Conservation (phyloP, 2,888 invertebrate species). For the Melanargia galathea region DNA sequence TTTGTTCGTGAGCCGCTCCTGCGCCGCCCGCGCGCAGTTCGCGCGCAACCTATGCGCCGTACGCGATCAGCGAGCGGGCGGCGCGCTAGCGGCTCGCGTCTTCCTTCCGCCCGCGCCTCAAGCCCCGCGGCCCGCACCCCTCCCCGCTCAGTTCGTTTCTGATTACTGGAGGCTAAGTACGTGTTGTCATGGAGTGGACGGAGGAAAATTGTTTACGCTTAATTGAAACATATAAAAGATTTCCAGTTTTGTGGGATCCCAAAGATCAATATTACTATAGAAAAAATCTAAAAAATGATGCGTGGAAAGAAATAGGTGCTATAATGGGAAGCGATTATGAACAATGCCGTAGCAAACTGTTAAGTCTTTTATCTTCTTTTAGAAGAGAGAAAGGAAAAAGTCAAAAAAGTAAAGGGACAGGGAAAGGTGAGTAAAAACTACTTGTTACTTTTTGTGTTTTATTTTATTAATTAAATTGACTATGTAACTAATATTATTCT, state of each 20-base stretch:
- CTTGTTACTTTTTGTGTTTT: constrained; percentile 4
- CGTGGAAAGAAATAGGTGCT: constrained; percentile 1
- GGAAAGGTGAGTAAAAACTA: constrained; percentile 4
- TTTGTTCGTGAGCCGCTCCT: too few relatives aligned
- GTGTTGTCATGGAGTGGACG: background rate
- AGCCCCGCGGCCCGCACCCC: background rate
- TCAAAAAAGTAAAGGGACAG: constrained; percentile 4
- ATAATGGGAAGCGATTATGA: constrained; percentile 4
- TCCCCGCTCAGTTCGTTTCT: background rate
- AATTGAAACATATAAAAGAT: constrained; percentile 3
- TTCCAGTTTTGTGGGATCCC: constrained; percentile 4
- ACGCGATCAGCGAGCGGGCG: background rate
- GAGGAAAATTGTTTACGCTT: background rate
- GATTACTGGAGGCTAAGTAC: background rate
- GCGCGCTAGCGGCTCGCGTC: background rate
- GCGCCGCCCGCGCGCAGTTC: too few relatives aligned
- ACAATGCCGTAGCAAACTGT: constrained; percentile 1
- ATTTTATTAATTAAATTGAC: constrained; percentile 4
- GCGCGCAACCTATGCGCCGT: too few relatives aligned
- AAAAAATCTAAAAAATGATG: constrained; percentile 4
- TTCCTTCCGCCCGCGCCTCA: background rate
- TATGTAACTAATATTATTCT: constrained; percentile 3
- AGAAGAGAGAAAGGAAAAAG: constrained; percentile 4
- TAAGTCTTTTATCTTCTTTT: constrained; percentile 4
- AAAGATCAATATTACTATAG: constrained; percentile 2